Percentiles rank a stretch among this genome's conserved stretches.
These are phyloP conservation scores for Noturus placidus DNA, from an alignment of 2,113 vertebrate genomes.

Conservation along the genomic window DNA sequence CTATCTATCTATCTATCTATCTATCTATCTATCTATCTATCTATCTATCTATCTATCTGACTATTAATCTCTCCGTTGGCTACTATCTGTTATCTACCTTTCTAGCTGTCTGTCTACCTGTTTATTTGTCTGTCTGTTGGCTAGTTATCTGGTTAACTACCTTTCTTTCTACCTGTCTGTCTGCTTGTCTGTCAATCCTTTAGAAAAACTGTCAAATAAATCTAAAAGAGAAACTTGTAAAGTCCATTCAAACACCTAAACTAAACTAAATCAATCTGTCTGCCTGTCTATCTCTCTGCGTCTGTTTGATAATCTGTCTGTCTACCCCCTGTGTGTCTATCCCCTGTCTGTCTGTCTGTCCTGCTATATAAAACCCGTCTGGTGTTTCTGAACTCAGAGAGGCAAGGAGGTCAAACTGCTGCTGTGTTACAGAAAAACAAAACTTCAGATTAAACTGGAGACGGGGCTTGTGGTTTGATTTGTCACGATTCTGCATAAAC, in stretches of 20 bases:
- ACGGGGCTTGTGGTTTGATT: conserved; percentile 24
- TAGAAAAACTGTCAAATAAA: not conserved
- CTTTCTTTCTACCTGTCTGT: not conserved
- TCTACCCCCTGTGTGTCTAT: not conserved
- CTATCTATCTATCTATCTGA: not conserved
- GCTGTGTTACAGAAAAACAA: conserved; percentile 41
- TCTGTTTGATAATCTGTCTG: not conserved
- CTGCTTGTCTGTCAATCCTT: not conserved
- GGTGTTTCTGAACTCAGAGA: conserved; percentile 10
- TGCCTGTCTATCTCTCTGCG: not conserved
- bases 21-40: not conserved
- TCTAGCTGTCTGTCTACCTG: not conserved
- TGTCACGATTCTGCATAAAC: conserved; percentile 43
- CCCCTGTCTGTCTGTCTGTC: not conserved
- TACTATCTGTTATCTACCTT: not conserved
- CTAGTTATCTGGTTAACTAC: too few relatives aligned
- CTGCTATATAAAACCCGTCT: not conserved
- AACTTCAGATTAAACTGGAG: conserved; percentile 18
- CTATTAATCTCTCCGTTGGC: too few relatives aligned
- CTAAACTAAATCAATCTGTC: not conserved
- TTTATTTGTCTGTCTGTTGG: not conserved
- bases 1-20: not conserved
- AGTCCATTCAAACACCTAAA: not conserved
- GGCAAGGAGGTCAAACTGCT: not conserved
- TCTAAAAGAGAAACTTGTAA: not conserved